These are phyloP conservation scores for Pelecanoides urinatrix DNA, from an alignment of 2,113 vertebrate genomes.

Conservation along the genomic window DNA sequence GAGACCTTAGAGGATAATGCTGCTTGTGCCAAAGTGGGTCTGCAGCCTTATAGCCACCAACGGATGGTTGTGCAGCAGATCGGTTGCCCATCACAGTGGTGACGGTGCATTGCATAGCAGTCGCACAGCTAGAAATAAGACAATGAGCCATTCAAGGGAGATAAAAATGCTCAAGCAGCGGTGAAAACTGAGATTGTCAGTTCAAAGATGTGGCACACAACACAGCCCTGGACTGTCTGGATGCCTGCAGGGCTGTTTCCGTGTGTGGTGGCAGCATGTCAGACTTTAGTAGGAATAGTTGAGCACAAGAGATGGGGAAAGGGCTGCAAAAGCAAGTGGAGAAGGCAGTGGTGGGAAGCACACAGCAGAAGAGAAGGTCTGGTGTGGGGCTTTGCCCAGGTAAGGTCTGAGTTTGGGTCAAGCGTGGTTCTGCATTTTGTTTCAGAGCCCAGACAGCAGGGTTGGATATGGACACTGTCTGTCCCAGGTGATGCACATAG, in stretches of 20 bases:
- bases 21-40: background rate
- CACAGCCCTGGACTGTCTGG: background rate
- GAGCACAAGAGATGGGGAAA: background rate
- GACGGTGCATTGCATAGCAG: background rate
- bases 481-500: background rate
- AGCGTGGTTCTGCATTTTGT: background rate
- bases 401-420: no score
- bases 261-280: background rate
- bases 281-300: background rate
- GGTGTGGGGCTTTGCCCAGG: background rate
- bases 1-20: background rate
- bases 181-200: background rate
- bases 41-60: background rate
- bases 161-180: background rate
- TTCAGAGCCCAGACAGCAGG: background rate
- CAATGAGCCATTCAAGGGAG: background rate
- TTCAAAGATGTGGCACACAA: background rate
- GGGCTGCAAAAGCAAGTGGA: accelerated
- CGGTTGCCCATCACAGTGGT: no score
- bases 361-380: background rate
- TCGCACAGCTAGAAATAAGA: background rate
- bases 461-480: background rate
- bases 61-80: background rate
- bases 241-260: background rate
- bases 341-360: background rate